Base-by-base conservation (phyloP, 2,888 invertebrate species). In the Andrena minutula region DNA sequence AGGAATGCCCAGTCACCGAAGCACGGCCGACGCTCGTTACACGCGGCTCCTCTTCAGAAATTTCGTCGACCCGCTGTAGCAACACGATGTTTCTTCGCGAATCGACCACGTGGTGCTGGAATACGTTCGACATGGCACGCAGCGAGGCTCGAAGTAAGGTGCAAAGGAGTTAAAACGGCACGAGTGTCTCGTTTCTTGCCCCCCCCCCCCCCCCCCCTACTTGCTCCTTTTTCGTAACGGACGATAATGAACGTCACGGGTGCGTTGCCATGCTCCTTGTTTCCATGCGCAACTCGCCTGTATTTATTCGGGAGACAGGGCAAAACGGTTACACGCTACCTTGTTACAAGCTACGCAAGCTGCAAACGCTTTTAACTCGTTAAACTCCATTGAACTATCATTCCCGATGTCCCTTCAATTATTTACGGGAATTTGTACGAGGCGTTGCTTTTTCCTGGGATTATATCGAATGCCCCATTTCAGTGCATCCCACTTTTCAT, bases 181-280 rank as follows among this genome's bases (percentile, higher is more conserved):
- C 2, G 30, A 53, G 28, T 0, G 20, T 8, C 47, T 28, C 35
- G 20, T 47, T 20, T n/a, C 20, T 58, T 12, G 3, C 10, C 10
- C 53, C 4, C 6, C 10, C 10, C 32, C 32, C 0, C 32, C 26
- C 26, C n/a, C n/a, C 1, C 28, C 2, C 0, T n/a, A 2, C 10
- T 23, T 10, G 56, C 20, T 10, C 56, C 56, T 51, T 63, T 53
- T 61, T 78, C 65, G 41, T 30, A 75, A 68, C 30, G 10, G 26
- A 10, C 23, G 51, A 51, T 68, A 68, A 78, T 68, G 53, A 68
- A 56, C 53, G 66, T 47, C 61, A 56, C 32, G 47, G n/a, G 12
- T 10, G 30, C 70, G 60, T 60, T 70, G 20, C 30, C 28, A 23
- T 64, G 30, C 26, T 8, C 10, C 30, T 71, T 12, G 41, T 35